Percentiles rank a stretch among this genome's conserved stretches.
phyloP scores from a whole-genome alignment of 2,888 invertebrate genomes.

The Mongoloraphidia duomilia region DNA sequence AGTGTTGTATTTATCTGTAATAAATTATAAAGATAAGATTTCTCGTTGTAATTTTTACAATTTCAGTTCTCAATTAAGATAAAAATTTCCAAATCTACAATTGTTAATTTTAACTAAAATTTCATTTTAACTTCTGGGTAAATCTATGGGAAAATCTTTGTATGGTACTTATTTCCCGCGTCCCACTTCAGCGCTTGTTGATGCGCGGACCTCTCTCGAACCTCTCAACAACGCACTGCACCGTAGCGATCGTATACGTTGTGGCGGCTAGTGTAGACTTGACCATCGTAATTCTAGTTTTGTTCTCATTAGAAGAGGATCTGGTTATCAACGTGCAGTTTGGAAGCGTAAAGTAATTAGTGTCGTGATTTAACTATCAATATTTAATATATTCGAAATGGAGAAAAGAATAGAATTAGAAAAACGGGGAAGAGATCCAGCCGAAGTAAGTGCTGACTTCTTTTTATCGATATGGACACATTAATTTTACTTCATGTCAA shows the following conservation, averaged over 20 bases:
- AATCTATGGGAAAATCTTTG: too few relatives aligned
- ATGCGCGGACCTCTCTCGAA: background rate
- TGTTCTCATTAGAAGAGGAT: too few relatives aligned
- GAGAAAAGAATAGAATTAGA: conserved; percentile 93
- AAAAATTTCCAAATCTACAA: too few relatives aligned
- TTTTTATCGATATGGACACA: conserved; percentile 2
- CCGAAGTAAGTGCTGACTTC: conserved; percentile 56
- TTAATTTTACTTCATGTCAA: conserved; percentile 3
- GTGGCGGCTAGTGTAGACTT: conserved; percentile 1
- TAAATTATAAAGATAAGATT: too few relatives aligned
- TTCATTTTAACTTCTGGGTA: too few relatives aligned
- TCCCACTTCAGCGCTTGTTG: background rate
- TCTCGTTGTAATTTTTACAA: too few relatives aligned
- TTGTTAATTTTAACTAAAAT: too few relatives aligned
- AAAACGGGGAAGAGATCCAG: conserved; percentile 78
- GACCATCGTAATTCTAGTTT: too few relatives aligned
- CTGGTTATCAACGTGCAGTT: too few relatives aligned
- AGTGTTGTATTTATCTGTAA: too few relatives aligned
- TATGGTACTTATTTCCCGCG: background rate
- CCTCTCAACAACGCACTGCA: conserved; percentile 1
- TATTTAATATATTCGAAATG: conserved; percentile 36
- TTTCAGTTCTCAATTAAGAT: too few relatives aligned
- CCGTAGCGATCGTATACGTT: conserved; percentile 2
- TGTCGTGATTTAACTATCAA: background rate
- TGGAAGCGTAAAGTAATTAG: background rate